These are phyloP conservation scores for Pelusios castaneus DNA, from an alignment of 2,113 vertebrate genomes.

Conservation along the genomic window DNA sequence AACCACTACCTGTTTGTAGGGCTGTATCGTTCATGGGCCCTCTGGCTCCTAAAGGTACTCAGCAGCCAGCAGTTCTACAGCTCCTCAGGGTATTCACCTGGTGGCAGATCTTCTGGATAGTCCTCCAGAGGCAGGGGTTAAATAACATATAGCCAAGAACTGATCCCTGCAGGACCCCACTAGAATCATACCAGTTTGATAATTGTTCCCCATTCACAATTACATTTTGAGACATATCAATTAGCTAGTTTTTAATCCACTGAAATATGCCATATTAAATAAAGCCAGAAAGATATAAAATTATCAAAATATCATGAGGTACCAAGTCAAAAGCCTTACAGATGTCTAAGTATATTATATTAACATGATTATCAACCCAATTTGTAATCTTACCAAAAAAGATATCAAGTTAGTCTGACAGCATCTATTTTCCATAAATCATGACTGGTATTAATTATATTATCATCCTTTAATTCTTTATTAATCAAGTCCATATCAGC, in stretches of 20 bases:
- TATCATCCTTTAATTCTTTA: not conserved
- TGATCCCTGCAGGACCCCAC: not conserved
- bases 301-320: not conserved
- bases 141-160: not conserved
- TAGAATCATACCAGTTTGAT: not conserved
- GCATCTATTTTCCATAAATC: not conserved
- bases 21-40: too few species aligned
- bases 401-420: not conserved
- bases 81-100: too few species aligned
- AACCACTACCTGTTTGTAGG: too few species aligned
- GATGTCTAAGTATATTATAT: not conserved
- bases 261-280: not conserved
- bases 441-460: not conserved
- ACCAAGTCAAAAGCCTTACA: not conserved
- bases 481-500: not conserved
- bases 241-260: not conserved
- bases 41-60: too few species aligned
- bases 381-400: not conserved
- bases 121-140: not conserved
- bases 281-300: not conserved
- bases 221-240: not conserved
- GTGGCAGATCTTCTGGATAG: too few species aligned
- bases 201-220: not conserved
- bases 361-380: not conserved
- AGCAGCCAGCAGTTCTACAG: too few species aligned